phyloP scores from a whole-genome alignment of 2,113 vertebrate species.

The Sporophila hypoxantha region DNA sequence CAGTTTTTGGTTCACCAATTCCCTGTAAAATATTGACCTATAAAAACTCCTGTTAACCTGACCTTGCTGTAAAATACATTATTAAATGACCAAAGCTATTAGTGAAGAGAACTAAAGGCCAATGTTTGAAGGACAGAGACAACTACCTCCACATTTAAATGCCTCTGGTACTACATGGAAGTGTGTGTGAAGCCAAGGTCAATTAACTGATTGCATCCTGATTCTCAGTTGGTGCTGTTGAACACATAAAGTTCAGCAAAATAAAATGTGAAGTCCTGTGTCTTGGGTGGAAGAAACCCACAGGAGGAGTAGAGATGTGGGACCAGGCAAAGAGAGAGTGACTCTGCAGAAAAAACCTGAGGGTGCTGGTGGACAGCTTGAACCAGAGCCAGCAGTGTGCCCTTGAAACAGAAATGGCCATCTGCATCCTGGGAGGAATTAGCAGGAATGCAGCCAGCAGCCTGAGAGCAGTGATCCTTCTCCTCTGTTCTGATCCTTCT shows the following conservation, averaged over 20 bases:
- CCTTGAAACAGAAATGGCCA: not conserved
- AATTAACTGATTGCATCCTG: constrained; percentile 51
- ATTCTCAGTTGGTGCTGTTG: not conserved
- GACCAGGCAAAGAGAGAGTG: not conserved
- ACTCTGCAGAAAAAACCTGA: not conserved
- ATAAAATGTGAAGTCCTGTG: not conserved
- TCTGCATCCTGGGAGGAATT: not conserved
- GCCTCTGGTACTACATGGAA: constrained; percentile 69
- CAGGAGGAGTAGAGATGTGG: not conserved
- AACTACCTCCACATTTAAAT: constrained; percentile 70
- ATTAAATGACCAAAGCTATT: constrained; percentile 75
- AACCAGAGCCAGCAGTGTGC: not conserved
- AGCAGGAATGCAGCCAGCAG: not conserved
- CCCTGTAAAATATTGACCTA: constrained; percentile 61
- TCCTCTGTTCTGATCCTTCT: too few species aligned
- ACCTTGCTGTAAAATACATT: constrained; percentile 75
- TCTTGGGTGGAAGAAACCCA: not conserved
- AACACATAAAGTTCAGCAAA: not conserved
- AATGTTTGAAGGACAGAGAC: constrained; percentile 41
- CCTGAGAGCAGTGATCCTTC: not conserved
- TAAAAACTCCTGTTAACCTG: constrained; percentile 68
- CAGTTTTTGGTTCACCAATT: constrained; percentile 65
- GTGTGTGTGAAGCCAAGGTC: constrained; percentile 67
- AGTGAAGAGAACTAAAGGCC: constrained; percentile 53
- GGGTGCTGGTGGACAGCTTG: not conserved